phyloP scores from a whole-genome alignment of 2,888 invertebrate species.

The Panopea generosa region DNA sequence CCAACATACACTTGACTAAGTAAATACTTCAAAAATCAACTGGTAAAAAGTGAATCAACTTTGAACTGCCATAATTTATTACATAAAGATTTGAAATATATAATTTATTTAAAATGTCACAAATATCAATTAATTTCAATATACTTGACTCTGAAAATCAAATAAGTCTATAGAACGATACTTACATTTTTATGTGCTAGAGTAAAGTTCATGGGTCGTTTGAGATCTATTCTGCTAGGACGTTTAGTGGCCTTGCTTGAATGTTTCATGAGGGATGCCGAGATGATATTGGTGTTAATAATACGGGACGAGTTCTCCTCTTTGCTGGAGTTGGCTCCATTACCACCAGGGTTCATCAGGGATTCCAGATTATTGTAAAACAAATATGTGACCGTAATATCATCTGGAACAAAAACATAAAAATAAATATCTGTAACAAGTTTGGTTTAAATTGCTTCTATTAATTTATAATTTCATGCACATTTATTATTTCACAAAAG shows the following conservation, averaged over 20 bases:
- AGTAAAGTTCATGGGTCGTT: constrained; percentile 92
- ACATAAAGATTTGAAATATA: background rate
- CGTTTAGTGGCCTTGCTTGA: background rate
- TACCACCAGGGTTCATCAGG: constrained; percentile 62
- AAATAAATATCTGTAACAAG: too few relatives aligned
- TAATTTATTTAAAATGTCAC: too few relatives aligned
- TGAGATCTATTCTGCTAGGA: constrained; percentile 39
- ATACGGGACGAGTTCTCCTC: background rate
- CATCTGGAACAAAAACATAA: constrained; percentile 30
- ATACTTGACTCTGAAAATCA: too few relatives aligned
- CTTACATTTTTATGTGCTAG: constrained; percentile 90
- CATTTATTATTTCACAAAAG: too few relatives aligned
- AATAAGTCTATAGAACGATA: background rate
- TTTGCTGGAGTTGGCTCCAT: constrained; percentile 15
- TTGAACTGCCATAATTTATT: too few relatives aligned
- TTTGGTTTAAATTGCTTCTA: too few relatives aligned
- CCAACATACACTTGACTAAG: too few relatives aligned
- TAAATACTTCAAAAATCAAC: too few relatives aligned
- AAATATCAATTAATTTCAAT: too few relatives aligned
- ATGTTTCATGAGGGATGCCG: constrained; percentile 76
- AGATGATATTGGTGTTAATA: constrained; percentile 80
- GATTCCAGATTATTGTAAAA: constrained; percentile 73
- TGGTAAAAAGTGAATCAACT: too few relatives aligned
- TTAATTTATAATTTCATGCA: too few relatives aligned
- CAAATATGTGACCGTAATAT: constrained; percentile 70